A percentile compares a stretch with the other conserved stretches of the same genome.
Evolutionary conservation across 1,140 invertebrate genomes (phyloP).

Genomic region (Drosophila nasuta): DNA sequence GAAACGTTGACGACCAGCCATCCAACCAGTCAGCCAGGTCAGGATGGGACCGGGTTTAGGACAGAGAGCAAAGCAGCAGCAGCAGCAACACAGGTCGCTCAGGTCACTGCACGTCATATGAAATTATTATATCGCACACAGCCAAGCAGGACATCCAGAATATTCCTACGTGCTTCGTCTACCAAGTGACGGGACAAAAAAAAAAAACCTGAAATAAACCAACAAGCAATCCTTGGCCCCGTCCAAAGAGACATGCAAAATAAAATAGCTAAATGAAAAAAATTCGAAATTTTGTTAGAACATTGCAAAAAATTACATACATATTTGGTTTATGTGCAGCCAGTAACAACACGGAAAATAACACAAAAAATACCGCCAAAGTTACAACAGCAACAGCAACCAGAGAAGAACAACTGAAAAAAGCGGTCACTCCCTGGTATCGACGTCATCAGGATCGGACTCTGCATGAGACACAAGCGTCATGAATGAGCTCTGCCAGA

Average conservation of each 20-base stretch:
- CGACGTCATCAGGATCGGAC: conserved; percentile 26
- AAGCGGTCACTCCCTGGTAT: conserved; percentile 13
- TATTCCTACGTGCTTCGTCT: conserved; percentile 75
- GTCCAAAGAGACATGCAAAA: conserved; percentile 61
- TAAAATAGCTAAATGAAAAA: conserved; percentile 73
- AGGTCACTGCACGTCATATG: conserved; percentile 71
- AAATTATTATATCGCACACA: conserved; percentile 78
- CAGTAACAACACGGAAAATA: conserved; percentile 20
- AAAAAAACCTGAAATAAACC: conserved; percentile 1
- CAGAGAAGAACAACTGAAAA: neutral
- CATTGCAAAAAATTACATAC: conserved; percentile 82
- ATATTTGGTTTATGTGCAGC: conserved; percentile 70
- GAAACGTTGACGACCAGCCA: conserved; percentile 31
- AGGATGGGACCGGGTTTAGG: conserved; percentile 14
- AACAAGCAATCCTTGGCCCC: conserved; percentile 48
- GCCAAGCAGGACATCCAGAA: conserved; percentile 63
- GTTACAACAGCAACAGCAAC: conserved; percentile 21
- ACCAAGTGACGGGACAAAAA: conserved; percentile 56
- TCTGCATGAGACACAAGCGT: neutral
- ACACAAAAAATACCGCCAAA: conserved; percentile 37
- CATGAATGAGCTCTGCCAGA: conserved; percentile 27
- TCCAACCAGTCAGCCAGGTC: neutral
- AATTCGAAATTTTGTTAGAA: conserved; percentile 79
- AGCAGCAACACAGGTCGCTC: conserved; percentile 3
- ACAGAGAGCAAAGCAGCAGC: conserved; percentile 2